Conservation (phyloP, 2,113 vertebrate genomes). For the Cromileptes altivelis region DNA sequence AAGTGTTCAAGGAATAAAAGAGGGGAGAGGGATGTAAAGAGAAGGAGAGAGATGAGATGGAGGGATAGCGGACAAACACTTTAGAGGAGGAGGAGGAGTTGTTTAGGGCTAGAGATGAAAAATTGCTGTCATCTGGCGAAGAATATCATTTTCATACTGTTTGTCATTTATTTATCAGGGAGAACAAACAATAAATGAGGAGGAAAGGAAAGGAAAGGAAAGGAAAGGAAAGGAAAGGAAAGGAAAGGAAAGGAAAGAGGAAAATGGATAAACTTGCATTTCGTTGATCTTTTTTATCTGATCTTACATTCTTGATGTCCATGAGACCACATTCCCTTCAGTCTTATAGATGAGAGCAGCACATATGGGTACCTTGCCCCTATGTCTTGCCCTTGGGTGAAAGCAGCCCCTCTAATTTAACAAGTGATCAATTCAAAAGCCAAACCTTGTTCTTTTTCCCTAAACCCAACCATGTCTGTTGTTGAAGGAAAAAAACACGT, state of each 20-base stretch:
- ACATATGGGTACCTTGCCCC: too few species aligned
- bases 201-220: background rate
- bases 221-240: background rate
- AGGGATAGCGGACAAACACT: constrained; percentile 46
- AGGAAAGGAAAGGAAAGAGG: background rate
- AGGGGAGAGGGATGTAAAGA: background rate
- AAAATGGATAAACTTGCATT: too few species aligned
- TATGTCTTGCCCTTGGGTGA: too few species aligned
- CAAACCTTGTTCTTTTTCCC: too few species aligned
- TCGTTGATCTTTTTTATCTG: too few species aligned
- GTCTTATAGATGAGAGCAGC: too few species aligned
- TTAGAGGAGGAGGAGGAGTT: constrained; percentile 46
- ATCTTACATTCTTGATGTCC: too few species aligned
- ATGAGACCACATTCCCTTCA: too few species aligned
- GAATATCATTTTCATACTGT: constrained; percentile 76
- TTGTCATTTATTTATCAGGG: constrained; percentile 66
- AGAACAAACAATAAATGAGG: constrained; percentile 38
- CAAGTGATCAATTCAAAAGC: too few species aligned
- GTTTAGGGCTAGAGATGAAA: constrained; percentile 73
- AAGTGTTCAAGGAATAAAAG: constrained; percentile 55
- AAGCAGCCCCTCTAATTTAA: too few species aligned
- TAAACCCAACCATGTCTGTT: too few species aligned
- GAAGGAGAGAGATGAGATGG: constrained; percentile 56
- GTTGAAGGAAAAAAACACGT: too few species aligned
- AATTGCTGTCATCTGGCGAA: constrained; percentile 73